Conservation (phyloP, 2,797 vertebrate genomes). For the Macropodus opercularis region DNA sequence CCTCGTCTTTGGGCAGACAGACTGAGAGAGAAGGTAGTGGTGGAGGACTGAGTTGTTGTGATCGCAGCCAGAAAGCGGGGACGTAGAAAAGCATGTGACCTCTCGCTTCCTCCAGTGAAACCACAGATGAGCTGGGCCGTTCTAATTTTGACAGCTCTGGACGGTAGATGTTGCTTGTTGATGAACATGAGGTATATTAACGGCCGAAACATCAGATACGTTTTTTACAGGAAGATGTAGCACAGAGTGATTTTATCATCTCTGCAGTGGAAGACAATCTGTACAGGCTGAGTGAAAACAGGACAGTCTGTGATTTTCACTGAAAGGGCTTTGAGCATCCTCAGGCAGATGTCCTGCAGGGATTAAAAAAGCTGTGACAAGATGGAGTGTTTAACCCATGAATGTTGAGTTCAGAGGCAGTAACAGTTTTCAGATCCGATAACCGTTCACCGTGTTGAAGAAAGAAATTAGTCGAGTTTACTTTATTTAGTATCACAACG, state of each 20-base stretch:
- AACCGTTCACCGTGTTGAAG: too few species aligned
- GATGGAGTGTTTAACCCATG: constrained; percentile 8
- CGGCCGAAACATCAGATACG: not conserved
- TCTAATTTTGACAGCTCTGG: constrained; percentile 34
- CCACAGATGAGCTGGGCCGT: constrained; percentile 18
- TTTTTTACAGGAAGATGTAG: constrained; percentile 3
- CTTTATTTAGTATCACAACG: too few species aligned
- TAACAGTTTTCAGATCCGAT: not conserved
- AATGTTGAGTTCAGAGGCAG: constrained; percentile 2
- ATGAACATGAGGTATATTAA: constrained; percentile 1
- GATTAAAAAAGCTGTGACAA: constrained; percentile 24
- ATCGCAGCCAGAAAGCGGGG: constrained; percentile 47
- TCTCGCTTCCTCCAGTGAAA: constrained; percentile 10
- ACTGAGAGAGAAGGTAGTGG: not conserved
- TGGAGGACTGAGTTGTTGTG: constrained; percentile 36
- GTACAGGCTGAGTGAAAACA: constrained; percentile 12
- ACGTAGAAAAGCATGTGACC: constrained; percentile 37
- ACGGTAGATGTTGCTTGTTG: constrained; percentile 9
- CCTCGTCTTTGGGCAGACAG: not conserved
- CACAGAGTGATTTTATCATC: constrained; percentile 4
- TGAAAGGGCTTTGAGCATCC: constrained; percentile 38
- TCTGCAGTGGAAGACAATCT: constrained; percentile 7
- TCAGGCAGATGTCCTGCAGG: constrained; percentile 39
- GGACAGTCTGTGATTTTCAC: constrained; percentile 39
- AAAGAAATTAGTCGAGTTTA: too few species aligned